Percentiles rank a stretch among this genome's conserved stretches.
phyloP scores from a whole-genome alignment of 2,797 vertebrate species.

The Glossophaga mutica region DNA sequence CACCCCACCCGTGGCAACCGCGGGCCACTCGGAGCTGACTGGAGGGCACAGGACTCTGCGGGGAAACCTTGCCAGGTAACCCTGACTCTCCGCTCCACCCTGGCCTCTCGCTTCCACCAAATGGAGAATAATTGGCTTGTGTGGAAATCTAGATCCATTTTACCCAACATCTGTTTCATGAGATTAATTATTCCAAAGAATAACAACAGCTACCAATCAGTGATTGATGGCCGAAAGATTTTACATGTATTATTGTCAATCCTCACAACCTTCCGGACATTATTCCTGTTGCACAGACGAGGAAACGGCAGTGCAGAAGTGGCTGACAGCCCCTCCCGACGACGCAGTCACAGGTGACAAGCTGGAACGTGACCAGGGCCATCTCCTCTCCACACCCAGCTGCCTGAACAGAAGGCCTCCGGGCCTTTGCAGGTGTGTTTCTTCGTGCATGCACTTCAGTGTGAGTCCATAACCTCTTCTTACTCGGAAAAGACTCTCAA shows the following conservation, averaged over 20 bases:
- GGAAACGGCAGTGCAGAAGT: not conserved
- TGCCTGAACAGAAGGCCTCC: not conserved
- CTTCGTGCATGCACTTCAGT: not conserved
- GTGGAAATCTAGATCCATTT: not conserved
- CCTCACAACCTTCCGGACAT: not conserved
- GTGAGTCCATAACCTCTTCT: not conserved
- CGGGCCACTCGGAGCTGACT: not conserved
- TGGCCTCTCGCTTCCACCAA: not conserved
- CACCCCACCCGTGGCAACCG: not conserved
- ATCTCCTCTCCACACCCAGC: no score
- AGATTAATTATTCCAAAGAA: constrained; percentile 14
- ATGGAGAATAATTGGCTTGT: not conserved
- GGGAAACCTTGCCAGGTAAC: not conserved
- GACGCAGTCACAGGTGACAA: not conserved
- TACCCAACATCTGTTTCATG: not conserved
- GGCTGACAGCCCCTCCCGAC: not conserved
- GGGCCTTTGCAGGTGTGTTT: not conserved
- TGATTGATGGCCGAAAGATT: not conserved
- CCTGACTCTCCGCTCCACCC: not conserved
- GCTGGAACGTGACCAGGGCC: not conserved
- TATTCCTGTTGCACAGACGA: not conserved
- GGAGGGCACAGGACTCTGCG: not conserved
- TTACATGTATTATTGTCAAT: not conserved
- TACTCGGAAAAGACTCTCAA: not conserved
- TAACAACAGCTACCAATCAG: not conserved